These are phyloP conservation scores for Blera fallax DNA, from an alignment of 2,888 invertebrate genomes.

Conservation along the genomic window DNA sequence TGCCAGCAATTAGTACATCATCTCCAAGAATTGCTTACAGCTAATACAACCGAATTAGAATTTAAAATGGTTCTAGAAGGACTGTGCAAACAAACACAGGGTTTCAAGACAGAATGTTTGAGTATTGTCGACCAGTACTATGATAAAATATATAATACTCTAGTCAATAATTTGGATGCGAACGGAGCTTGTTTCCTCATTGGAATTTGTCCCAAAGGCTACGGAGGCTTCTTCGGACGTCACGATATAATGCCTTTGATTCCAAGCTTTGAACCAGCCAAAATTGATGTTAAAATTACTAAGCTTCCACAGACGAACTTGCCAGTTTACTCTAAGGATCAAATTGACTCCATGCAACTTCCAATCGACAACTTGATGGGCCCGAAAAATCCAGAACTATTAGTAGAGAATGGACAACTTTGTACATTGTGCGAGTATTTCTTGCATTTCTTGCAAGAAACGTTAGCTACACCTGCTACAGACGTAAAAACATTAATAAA, in stretches of 20 bases:
- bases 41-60: slow-evolving; percentile 92
- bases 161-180: slow-evolving; percentile 87
- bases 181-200: slow-evolving; percentile 87
- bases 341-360: slow-evolving; percentile 81
- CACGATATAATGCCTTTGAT: slow-evolving; percentile 85
- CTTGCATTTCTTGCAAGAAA: slow-evolving; percentile 89
- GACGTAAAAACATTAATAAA: slow-evolving; percentile 83
- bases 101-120: slow-evolving; percentile 89
- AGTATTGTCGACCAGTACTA: slow-evolving; percentile 91
- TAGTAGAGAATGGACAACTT: slow-evolving; percentile 82
- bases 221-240: slow-evolving; percentile 11
- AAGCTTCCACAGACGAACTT: slow-evolving; percentile 77
- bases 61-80: slow-evolving; percentile 90
- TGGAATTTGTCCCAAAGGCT: slow-evolving; percentile 81
- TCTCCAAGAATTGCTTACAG: slow-evolving; percentile 89
- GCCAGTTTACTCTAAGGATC: slow-evolving; percentile 78
- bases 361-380: slow-evolving; percentile 83
- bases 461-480: slow-evolving; percentile 86
- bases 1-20: slow-evolving; percentile 92
- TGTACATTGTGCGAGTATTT: slow-evolving; percentile 93
- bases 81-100: slow-evolving; percentile 90
- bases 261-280: slow-evolving; percentile 82
- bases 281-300: slow-evolving; percentile 78
- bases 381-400: slow-evolving; percentile 77
- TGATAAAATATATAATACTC: slow-evolving; percentile 86